Base-by-base conservation (phyloP, 1,140 invertebrate genomes). In the Drosophila trapezifrons region DNA sequence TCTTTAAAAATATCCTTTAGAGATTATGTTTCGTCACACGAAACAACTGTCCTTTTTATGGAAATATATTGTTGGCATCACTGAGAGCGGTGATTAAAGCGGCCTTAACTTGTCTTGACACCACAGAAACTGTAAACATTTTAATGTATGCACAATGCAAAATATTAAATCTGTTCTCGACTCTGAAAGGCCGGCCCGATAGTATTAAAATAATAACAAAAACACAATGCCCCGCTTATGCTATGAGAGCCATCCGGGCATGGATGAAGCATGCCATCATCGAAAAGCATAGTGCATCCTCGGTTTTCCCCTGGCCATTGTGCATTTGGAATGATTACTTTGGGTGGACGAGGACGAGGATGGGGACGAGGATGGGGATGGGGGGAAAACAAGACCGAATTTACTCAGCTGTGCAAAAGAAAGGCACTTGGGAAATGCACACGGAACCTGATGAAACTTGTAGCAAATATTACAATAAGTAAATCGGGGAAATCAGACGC, bases 291-390 rank as follows among this genome's bases (percentile, higher is more conserved):
- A 63, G 35, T 71, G 67, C 73, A 52, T 9, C 62, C 17, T 57
- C 35, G 20, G n/a, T 40, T 45, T 32, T 45, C 32, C 66, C 56
- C 55, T 18, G 59, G 56, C 65, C 74, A 82, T 86, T 86, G 82
- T 86, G 82, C 71, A 87, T 82, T 87, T 76, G 76, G 54, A 67
- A 87, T 86, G 82, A 86, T 87, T 87, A 76, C 82, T 76, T 78
- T 42, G 40, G 49, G n/a, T n/a, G n/a, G n/a, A n/a, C n/a, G n/a
- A n/a, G n/a, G n/a, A n/a, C n/a, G n/a, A n/a, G n/a, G n/a, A n/a
- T n/a, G n/a, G n/a, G n/a, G n/a, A n/a, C n/a, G n/a, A n/a, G n/a
- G n/a, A n/a, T n/a, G n/a, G 45, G 45, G 10, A 49, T 46, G 37
- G 18, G 17, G 35, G 42, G 46, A 57, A 58, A 86, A 70, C 47